Evolutionary conservation across 1,140 invertebrate species (phyloP).

Genomic region (Portunus trituberculatus): DNA sequence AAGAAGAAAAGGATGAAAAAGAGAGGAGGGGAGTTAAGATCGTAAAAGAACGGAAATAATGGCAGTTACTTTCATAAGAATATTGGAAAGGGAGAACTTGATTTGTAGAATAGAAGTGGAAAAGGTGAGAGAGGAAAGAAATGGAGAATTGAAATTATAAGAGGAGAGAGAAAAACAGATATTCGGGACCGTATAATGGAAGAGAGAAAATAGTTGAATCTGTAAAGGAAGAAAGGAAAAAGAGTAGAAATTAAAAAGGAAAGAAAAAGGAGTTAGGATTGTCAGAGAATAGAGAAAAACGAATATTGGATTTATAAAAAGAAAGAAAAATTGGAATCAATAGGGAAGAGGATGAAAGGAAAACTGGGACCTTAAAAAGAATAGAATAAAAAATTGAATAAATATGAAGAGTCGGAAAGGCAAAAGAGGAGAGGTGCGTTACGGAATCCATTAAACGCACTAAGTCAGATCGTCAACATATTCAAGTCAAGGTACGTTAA

Average conservation of each 20-base stretch:
- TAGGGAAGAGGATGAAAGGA: not conserved
- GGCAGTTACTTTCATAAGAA: not conserved
- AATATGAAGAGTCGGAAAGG: not conserved
- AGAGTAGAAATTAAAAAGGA: not conserved
- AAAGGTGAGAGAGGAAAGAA: not conserved
- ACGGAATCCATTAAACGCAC: too few species aligned
- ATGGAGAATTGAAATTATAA: not conserved
- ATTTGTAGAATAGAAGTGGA: not conserved
- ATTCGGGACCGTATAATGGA: not conserved
- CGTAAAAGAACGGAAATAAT: not conserved
- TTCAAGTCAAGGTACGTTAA: too few species aligned
- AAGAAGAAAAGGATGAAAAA: not conserved
- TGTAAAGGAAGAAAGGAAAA: not conserved
- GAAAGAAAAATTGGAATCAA: not conserved
- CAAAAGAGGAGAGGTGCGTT: not conserved
- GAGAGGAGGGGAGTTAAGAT: not conserved
- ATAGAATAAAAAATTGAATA: not conserved
- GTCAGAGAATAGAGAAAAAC: too few species aligned
- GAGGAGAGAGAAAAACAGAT: not conserved
- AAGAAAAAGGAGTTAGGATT: too few species aligned
- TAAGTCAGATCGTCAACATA: too few species aligned
- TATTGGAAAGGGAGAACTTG: not conserved
- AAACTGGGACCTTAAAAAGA: too few species aligned
- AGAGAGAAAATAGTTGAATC: not conserved
- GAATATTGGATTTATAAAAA: not conserved